A percentile compares a stretch with the other conserved stretches of the same genome.
Evolutionary conservation across 1,140 invertebrate species (phyloP).

Genomic region (Drosophila equinoxialis): DNA sequence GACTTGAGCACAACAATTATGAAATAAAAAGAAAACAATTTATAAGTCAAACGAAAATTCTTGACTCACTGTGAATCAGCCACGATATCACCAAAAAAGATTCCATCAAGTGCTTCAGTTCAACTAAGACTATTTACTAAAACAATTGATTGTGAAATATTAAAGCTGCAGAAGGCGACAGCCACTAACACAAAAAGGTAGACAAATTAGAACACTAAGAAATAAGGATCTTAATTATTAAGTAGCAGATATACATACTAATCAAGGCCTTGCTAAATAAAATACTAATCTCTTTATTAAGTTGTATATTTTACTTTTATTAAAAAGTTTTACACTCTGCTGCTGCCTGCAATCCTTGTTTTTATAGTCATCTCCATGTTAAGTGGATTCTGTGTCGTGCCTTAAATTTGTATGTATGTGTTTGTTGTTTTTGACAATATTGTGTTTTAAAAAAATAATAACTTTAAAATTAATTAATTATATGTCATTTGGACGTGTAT

Average conservation of each 20-base stretch:
- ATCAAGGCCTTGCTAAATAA: not conserved
- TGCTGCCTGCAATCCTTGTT: constrained; percentile 29
- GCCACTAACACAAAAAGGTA: too few relatives aligned
- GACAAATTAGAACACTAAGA: too few relatives aligned
- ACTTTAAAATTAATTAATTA: constrained; percentile 76
- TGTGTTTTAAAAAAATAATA: constrained; percentile 70
- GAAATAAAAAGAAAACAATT: not conserved
- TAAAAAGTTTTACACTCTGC: constrained; percentile 60
- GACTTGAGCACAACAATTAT: not conserved
- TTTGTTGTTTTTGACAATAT: constrained; percentile 48
- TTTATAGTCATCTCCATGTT: constrained; percentile 46
- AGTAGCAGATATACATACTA: too few relatives aligned
- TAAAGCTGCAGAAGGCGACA: not conserved
- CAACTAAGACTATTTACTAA: not conserved
- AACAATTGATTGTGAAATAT: not conserved
- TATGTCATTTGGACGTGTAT: constrained; percentile 54
- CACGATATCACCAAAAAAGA: not conserved
- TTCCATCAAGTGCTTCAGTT: not conserved
- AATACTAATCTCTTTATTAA: not conserved
- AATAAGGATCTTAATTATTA: too few relatives aligned
- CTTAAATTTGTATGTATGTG: constrained; percentile 35
- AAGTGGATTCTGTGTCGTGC: constrained; percentile 60
- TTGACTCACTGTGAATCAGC: not conserved
- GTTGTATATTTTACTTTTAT: constrained; percentile 70
- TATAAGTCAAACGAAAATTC: not conserved